phyloP scores from a whole-genome alignment of 2,888 invertebrate genomes.

The Antitype chi region DNA sequence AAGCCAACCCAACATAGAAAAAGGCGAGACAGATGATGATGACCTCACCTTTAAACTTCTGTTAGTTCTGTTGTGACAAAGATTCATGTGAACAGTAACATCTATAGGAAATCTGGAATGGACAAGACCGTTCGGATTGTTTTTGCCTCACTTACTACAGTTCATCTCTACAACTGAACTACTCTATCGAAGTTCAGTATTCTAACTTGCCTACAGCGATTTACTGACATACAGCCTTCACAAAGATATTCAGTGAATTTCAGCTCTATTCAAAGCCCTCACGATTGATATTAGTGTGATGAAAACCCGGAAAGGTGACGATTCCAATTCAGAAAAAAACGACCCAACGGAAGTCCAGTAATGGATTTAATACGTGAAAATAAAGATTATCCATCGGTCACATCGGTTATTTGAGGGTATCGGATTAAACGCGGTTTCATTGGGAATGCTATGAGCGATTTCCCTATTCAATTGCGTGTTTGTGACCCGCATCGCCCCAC shows the following conservation, averaged over 20 bases:
- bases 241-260: background rate
- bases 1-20: too few relatives aligned
- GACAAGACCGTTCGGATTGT: background rate
- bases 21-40: too few relatives aligned
- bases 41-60: background rate
- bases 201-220: background rate
- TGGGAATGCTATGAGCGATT: constrained; percentile 47
- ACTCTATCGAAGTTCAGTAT: background rate
- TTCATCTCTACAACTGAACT: too few relatives aligned
- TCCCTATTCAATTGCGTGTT: constrained; percentile 47
- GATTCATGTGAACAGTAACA: background rate
- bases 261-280: constrained; percentile 27
- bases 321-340: constrained; percentile 19
- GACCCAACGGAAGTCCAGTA: constrained; percentile 6
- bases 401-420: constrained; percentile 38
- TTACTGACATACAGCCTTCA: background rate
- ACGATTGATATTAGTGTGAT: constrained; percentile 28
- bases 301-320: constrained; percentile 28
- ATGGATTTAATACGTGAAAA: constrained; percentile 29
- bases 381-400: constrained; percentile 32
- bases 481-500: constrained; percentile 31
- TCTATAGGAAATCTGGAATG: background rate
- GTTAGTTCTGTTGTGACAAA: background rate
- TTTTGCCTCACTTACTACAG: background rate
- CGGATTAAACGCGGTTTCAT: constrained; percentile 51